phyloP scores from a whole-genome alignment of 37 sponge, comb jelly and placozoan species.

The Halisarca cf. caerulea region DNA sequence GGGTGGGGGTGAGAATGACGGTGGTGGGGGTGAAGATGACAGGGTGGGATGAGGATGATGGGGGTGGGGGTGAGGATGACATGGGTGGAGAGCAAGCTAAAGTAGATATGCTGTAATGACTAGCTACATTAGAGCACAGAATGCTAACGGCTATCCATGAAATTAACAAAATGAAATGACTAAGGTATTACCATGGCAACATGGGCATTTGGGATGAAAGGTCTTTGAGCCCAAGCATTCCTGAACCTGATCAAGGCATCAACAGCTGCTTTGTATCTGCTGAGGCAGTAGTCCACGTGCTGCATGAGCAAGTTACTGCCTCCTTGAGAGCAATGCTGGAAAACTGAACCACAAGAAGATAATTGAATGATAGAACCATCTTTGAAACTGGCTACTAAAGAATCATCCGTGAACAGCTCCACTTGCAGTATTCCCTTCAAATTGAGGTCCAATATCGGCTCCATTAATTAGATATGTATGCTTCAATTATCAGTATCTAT shows the following conservation, averaged over 20 bases:
- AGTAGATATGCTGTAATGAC: too few relatives aligned
- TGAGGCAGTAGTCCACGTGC: conserved; percentile 25
- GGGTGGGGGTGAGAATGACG: too few relatives aligned
- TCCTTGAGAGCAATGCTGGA: conserved; percentile 18
- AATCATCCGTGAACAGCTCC: conserved; percentile 42
- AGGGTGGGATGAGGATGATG: too few relatives aligned
- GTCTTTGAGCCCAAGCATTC: conserved; percentile 32
- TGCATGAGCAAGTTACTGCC: neutral
- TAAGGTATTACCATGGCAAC: too few relatives aligned
- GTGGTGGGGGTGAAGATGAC: too few relatives aligned
- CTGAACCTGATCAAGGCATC: conserved; percentile 19
- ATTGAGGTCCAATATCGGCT: neutral
- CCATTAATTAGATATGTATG: too few relatives aligned
- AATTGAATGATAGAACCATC: conserved; percentile 33
- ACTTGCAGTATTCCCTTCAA: neutral
- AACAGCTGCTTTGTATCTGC: conserved; percentile 12
- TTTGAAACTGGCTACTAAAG: conserved; percentile 12
- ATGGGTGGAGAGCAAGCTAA: too few relatives aligned
- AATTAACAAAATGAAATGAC: too few relatives aligned
- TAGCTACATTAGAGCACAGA: too few relatives aligned
- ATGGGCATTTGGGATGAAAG: conserved; percentile 15
- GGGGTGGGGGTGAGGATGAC: too few relatives aligned
- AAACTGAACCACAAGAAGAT: conserved; percentile 37
- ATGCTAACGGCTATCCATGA: too few relatives aligned
- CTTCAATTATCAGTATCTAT: too few relatives aligned